These are phyloP conservation scores for Parnassius smintheus DNA, from an alignment of 2,888 invertebrate genomes.

Conservation along the genomic window DNA sequence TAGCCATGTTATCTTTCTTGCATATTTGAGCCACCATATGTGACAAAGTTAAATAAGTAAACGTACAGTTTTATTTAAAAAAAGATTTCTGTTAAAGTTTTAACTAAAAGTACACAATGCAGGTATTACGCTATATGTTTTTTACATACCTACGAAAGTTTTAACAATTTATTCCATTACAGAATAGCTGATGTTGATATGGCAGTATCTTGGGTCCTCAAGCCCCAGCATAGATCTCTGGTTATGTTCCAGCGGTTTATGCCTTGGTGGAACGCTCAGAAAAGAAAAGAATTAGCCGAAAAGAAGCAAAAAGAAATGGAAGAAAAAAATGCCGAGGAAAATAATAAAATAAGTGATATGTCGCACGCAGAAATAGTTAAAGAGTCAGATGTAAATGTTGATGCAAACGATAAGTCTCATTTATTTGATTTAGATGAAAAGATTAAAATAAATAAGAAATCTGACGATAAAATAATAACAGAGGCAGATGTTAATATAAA, in stretches of 20 bases:
- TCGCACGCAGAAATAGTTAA: neutral
- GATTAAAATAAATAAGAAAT: no score
- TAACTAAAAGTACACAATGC: no score
- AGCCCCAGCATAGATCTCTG: constrained; percentile 69
- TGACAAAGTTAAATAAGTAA: no score
- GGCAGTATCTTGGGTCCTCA: constrained; percentile 75
- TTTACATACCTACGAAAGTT: no score
- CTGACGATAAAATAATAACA: no score
- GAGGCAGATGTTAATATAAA: neutral
- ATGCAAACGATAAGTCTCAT: neutral
- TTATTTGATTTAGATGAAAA: no score
- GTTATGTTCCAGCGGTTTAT: constrained; percentile 76
- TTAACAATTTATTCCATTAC: constrained; percentile 37
- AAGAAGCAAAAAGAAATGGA: constrained; percentile 49
- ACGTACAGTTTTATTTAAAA: no score
- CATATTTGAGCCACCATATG: no score
- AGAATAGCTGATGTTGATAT: constrained; percentile 74
- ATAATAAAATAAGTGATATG: constrained; percentile 2
- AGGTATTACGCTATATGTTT: no score
- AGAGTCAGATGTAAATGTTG: neutral
- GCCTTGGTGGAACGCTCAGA: constrained; percentile 73
- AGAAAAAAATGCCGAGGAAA: constrained; percentile 26
- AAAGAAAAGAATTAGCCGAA: constrained; percentile 60
- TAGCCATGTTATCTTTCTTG: no score
- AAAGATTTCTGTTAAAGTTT: no score